Evolutionary conservation across 2,797 vertebrate species (phyloP).

Genomic region (Falco concolor): DNA sequence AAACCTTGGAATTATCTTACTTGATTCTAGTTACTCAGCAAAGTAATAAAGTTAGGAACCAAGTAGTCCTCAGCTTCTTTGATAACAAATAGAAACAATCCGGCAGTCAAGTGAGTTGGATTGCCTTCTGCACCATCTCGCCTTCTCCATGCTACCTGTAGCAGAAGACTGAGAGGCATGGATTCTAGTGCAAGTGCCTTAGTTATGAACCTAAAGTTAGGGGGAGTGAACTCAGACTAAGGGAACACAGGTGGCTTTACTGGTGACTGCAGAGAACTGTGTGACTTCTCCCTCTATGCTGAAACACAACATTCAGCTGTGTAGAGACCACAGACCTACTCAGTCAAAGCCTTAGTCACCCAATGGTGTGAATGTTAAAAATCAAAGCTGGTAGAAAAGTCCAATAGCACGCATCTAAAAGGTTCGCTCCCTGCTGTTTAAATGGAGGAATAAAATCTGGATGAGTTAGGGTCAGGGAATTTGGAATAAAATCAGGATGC

Average conservation of each 20-base stretch:
- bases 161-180: background rate
- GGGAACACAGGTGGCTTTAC: background rate
- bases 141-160: background rate
- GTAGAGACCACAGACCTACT: background rate
- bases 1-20: background rate
- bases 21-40: background rate
- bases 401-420: background rate
- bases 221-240: background rate
- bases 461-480: background rate
- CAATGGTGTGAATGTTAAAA: background rate
- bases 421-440: background rate
- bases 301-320: background rate
- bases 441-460: background rate
- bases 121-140: background rate
- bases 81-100: background rate
- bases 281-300: background rate
- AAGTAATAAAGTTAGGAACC: background rate
- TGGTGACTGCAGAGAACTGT: background rate
- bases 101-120: background rate
- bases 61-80: background rate
- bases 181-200: background rate
- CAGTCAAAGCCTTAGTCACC: background rate
- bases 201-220: background rate
- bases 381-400: background rate
- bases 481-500: background rate